Base-by-base conservation (phyloP, 2,888 invertebrate genomes). In the Amiota minor region DNA sequence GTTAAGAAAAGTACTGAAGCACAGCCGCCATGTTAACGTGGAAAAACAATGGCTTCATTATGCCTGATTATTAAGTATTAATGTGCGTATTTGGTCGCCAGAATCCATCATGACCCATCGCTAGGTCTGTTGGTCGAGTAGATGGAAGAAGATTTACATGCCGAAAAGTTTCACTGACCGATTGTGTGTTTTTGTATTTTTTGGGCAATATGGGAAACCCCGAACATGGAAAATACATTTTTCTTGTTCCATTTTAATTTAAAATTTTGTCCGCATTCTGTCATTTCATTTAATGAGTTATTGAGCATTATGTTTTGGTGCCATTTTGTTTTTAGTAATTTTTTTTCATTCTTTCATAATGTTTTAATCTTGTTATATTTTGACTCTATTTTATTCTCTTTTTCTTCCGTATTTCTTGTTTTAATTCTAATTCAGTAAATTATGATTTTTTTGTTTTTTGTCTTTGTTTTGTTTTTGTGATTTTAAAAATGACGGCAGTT, bases 11-110 rank as follows among this genome's bases (percentile, higher is more conserved):
- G 46, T 64, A 9, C 16, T 64, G 8, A 64, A 64, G 64, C 64
- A 46, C 64, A 64, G 64, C 46, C 46, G 64, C 16, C 11, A 45
- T 62, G n/a, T 16, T 18, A 55, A 8, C 55, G 6, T 55, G 9
- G 55, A 55, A 55, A n/a, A 14, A 16, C 14, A 9, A 35, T 8
- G 16, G 9, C 59, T 59, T 59, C 20, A 45, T 64, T 64, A 16
- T 46, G 46, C 64, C 10, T 45, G 35, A 64, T 64, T 64, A 64
- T 64, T 64, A 64, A 64, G 45, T 64, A 64, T 64, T 64, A 64
- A 64, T 64, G 64, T 64, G 64, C 64, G 64, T 64, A 46, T 64
- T 64, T 64, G 64, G 64, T 64, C 46, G 16, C n/a, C 6, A n/a
- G 23, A 20, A 11, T 50, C 53, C n/a, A 50, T n/a, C 11, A 20